phyloP scores from a whole-genome alignment of 1,140 invertebrate species.

The Sycobia sp. region DNA sequence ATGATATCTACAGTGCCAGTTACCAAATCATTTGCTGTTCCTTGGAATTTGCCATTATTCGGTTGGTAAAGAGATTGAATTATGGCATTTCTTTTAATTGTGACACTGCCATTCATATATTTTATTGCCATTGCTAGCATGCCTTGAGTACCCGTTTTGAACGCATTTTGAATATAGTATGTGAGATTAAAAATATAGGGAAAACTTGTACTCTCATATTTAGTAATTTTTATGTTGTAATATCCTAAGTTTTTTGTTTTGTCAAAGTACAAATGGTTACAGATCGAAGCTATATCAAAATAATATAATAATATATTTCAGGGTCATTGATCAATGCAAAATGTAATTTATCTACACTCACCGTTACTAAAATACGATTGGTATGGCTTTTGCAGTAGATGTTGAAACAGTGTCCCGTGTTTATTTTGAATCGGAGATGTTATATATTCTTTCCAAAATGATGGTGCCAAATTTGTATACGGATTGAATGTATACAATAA shows the following conservation, averaged over 20 bases:
- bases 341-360: neutral
- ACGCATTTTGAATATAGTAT: too few species aligned
- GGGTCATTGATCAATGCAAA: neutral
- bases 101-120: neutral
- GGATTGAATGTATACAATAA: slow-evolving; percentile 1
- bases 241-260: neutral
- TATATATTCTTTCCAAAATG: neutral
- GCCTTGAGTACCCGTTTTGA: too few species aligned
- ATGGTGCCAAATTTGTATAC: neutral
- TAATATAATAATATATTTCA: neutral
- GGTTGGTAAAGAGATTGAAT: too few species aligned
- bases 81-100: too few species aligned
- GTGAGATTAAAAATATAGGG: too few species aligned
- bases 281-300: neutral
- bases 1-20: too few species aligned
- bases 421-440: neutral
- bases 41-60: too few species aligned
- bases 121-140: neutral
- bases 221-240: neutral
- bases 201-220: too few species aligned
- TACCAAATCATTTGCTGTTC: too few species aligned
- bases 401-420: neutral
- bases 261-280: neutral
- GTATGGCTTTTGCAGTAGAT: neutral
- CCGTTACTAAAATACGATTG: too few species aligned